Percentiles rank a stretch among this genome's conserved stretches.
Evolutionary conservation across 2,888 invertebrate genomes (phyloP).

Genomic region (Drosophila lacicola): DNA sequence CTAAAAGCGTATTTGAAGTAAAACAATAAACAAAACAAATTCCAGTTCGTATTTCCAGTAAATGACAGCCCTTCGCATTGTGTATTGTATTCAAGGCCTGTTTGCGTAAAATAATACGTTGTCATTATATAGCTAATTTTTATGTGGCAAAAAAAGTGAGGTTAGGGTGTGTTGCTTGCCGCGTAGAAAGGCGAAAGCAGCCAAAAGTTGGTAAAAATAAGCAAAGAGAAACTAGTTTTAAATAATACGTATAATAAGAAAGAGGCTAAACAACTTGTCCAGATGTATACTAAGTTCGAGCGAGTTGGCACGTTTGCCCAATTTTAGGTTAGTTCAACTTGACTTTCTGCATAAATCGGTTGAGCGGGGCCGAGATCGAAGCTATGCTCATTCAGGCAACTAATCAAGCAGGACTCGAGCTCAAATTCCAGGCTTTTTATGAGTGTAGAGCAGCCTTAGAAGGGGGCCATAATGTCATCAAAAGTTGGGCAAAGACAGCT

Average conservation of each 20-base stretch:
- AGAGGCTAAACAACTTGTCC: background rate
- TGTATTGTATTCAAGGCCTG: background rate
- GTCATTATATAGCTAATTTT: background rate
- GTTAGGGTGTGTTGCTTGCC: background rate
- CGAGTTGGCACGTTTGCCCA: too few relatives aligned
- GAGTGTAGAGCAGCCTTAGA: too few relatives aligned
- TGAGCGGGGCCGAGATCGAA: too few relatives aligned
- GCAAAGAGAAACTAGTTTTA: conserved; percentile 8
- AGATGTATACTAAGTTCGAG: background rate
- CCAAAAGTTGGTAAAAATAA: background rate
- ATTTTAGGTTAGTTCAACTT: too few relatives aligned
- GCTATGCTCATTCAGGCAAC: too few relatives aligned
- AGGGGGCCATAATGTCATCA: too few relatives aligned
- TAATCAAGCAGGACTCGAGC: too few relatives aligned
- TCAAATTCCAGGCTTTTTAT: too few relatives aligned
- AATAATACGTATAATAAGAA: background rate
- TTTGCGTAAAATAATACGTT: too few relatives aligned
- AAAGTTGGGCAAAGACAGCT: too few relatives aligned
- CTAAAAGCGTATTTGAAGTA: too few relatives aligned
- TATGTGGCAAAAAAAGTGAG: background rate
- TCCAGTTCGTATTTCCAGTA: background rate
- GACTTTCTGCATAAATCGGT: too few relatives aligned
- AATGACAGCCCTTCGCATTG: background rate
- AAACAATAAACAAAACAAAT: background rate
- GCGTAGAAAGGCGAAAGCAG: background rate